A percentile compares a stretch with the other conserved stretches of the same genome.
phyloP scores from a whole-genome alignment of 1,140 invertebrate species.

The Drosophila kurseongensis region DNA sequence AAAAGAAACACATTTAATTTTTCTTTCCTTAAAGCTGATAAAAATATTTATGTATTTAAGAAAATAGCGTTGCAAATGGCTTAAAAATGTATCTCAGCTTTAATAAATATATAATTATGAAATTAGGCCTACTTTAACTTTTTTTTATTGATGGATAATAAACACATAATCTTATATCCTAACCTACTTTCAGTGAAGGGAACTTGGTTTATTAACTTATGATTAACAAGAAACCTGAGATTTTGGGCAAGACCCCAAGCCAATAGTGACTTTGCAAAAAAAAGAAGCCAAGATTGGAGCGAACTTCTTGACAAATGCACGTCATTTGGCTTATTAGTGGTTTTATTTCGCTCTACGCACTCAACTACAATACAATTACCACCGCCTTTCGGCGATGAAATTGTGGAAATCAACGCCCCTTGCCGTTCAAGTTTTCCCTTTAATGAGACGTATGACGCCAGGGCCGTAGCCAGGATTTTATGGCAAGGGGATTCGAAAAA shows the following conservation, averaged over 20 bases:
- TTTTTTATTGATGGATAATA: too few species aligned
- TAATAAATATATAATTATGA: too few species aligned
- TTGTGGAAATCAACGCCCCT: slow-evolving; percentile 57
- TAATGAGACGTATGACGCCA: slow-evolving; percentile 44
- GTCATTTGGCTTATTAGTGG: slow-evolving; percentile 79
- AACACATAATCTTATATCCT: too few species aligned
- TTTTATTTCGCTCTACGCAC: slow-evolving; percentile 73
- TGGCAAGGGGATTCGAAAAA: neutral
- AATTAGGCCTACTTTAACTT: too few species aligned
- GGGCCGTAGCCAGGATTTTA: neutral
- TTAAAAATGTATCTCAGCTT: too few species aligned
- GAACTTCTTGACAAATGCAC: slow-evolving; percentile 65
- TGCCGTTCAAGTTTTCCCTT: slow-evolving; percentile 17
- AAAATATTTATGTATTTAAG: too few species aligned
- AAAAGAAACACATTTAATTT: too few species aligned
- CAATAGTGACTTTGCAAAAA: neutral
- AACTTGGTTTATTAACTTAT: slow-evolving; percentile 7
- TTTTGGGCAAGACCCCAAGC: neutral
- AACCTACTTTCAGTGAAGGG: too few species aligned
- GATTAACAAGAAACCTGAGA: slow-evolving; percentile 7
- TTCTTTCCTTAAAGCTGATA: too few species aligned
- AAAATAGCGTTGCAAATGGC: too few species aligned
- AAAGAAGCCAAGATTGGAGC: slow-evolving; percentile 8
- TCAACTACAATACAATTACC: slow-evolving; percentile 79
- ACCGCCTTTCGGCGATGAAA: slow-evolving; percentile 58